Conservation (phyloP, 1,140 invertebrate species). For the Neodiprion lecontei region DNA sequence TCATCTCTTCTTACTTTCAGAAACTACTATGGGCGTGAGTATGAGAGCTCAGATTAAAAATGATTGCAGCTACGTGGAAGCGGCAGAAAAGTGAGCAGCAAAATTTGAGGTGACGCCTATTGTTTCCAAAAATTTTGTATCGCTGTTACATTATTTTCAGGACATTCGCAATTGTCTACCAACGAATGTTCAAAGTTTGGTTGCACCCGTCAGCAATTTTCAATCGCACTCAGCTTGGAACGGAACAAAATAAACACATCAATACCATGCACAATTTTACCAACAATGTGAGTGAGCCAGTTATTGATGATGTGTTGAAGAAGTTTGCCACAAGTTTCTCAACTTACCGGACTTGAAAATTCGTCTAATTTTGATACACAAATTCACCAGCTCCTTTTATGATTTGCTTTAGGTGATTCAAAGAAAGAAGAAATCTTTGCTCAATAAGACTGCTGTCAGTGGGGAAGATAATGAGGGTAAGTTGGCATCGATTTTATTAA, state of each 20-base stretch:
- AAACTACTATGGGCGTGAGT: conserved; percentile 28
- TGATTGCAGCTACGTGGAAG: not conserved
- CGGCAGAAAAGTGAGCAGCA: no score
- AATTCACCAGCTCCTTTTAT: not conserved
- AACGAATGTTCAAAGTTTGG: not conserved
- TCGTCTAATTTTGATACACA: no score
- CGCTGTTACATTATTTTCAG: not conserved
- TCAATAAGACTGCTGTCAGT: no score
- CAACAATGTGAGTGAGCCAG: not conserved
- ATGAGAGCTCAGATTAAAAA: conserved; percentile 21
- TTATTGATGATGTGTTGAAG: not conserved
- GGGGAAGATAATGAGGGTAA: no score
- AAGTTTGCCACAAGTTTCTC: not conserved
- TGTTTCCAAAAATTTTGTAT: not conserved
- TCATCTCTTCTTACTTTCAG: conserved; percentile 17
- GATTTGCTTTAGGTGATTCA: not conserved
- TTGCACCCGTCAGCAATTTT: not conserved
- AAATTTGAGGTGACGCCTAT: not conserved
- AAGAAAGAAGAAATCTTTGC: not conserved
- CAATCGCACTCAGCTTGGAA: not conserved
- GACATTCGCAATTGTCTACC: not conserved
- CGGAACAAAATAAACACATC: not conserved
- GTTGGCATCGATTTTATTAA: no score
- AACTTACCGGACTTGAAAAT: not conserved
- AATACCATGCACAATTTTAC: not conserved